Conservation (phyloP, 2,888 invertebrate species). For the Conomelus anceps region DNA sequence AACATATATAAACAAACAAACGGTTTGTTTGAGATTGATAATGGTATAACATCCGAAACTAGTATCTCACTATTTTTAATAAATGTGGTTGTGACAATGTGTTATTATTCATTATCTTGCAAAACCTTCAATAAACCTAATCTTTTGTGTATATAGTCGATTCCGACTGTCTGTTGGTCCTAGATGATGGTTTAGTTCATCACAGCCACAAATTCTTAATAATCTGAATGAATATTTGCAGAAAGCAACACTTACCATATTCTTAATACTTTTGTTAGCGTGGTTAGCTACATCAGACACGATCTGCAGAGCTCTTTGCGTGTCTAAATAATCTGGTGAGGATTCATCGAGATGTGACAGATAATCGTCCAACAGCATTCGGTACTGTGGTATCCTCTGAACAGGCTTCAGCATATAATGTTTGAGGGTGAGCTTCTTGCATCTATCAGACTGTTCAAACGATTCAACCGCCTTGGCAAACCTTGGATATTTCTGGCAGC, state of each 20-base stretch:
- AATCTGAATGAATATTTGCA: too few species aligned
- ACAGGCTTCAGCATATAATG: slow-evolving; percentile 63
- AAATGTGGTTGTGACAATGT: too few species aligned
- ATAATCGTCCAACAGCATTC: slow-evolving; percentile 55
- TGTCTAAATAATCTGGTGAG: slow-evolving; percentile 52
- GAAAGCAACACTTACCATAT: slow-evolving; percentile 46
- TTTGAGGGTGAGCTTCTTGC: slow-evolving; percentile 49
- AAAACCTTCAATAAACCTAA: too few species aligned
- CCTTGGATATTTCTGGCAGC: slow-evolving; percentile 44
- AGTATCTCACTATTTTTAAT: too few species aligned
- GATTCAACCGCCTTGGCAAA: slow-evolving; percentile 46
- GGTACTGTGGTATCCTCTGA: slow-evolving; percentile 60
- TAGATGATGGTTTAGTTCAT: too few species aligned
- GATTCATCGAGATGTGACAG: slow-evolving; percentile 47
- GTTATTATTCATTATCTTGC: too few species aligned
- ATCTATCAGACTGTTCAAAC: slow-evolving; percentile 45
- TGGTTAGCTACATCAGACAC: slow-evolving; percentile 53
- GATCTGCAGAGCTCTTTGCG: slow-evolving; percentile 49
- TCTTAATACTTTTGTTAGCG: slow-evolving; percentile 50
- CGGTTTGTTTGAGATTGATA: too few species aligned
- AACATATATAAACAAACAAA: too few species aligned
- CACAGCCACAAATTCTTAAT: too few species aligned
- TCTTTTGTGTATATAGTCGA: too few species aligned
- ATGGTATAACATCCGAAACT: too few species aligned
- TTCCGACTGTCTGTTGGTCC: too few species aligned